Evolutionary conservation across 2,888 invertebrate genomes (phyloP), one percentile per base, ranked within the genome.

Genomic region (Cephus runcator): DNA sequence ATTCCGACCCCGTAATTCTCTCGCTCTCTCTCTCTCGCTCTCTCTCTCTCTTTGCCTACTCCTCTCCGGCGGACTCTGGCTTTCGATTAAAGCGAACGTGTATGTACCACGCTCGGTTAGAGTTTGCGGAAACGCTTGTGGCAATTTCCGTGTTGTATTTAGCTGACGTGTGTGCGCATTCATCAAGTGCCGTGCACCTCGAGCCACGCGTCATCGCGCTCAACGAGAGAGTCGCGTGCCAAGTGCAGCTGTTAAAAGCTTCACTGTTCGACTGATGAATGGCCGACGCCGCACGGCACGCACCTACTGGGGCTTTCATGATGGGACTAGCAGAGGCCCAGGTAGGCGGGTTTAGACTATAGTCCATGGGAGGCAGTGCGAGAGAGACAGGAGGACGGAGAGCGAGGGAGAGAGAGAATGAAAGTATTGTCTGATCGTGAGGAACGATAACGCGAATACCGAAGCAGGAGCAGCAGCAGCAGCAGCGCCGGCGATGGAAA

Each of bases 1-100:
- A 86, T 79, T 82, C 73, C 30, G 36, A 11, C 69, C 71, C 69
- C 78, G 73, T 77, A 78, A 56, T 56, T 56, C 56, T 40, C 40
- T 40, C 1, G 4, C 40, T 15, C 15, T 15, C 12, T 40, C 40
- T 4, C 35, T 35, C 35, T 3, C 35, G 12, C 34, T 11, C 34
- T 11, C 35, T 40, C 15, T 56, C 56, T 56, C 56, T 56, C 56
- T 56, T 0, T 56, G 23, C 56, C 23, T 23, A 2, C 9, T 56
- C 23, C 56, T 9, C 56, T 23, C 23, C 23, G 23, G 6, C 23
- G 23, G 56, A 56, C 56, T 56, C 56, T 56, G 56, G 56, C 56
- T 56, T 56, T 9, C 56, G 56, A 56, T 56, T 56, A 56, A 56
- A 56, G 56, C 56, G 56, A 23, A 23, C 56, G 56, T 56, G 56